phyloP scores from a whole-genome alignment of 2,797 vertebrate genomes.

The Trematocara caparti region DNA sequence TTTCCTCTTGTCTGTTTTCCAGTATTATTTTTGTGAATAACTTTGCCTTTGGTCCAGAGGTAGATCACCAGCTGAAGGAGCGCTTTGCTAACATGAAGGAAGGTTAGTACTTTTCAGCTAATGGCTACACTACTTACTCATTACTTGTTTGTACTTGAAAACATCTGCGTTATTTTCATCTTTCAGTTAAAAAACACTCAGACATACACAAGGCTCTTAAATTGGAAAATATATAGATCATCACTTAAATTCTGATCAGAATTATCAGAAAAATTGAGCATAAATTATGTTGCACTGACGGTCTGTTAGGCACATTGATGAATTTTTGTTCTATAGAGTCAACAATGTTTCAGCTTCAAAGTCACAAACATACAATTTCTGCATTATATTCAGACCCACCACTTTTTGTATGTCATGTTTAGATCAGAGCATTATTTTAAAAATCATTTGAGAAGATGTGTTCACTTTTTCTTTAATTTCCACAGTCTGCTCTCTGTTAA shows the following conservation, averaged over 20 bases:
- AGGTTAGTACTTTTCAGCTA: conserved; percentile 77
- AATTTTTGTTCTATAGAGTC: not conserved
- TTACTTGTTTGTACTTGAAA: not conserved
- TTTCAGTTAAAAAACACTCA: not conserved
- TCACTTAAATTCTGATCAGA: not conserved
- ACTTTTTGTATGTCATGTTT: not conserved
- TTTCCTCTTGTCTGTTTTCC: conserved; percentile 60
- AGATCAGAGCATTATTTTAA: not conserved
- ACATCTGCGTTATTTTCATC: not conserved
- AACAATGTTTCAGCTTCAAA: not conserved
- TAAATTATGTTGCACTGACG: not conserved
- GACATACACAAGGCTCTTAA: not conserved
- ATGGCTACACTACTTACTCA: not conserved
- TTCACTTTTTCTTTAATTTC: not conserved
- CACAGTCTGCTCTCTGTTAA: not conserved
- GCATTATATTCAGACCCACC: not conserved
- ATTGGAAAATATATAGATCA: not conserved
- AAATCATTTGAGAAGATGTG: not conserved
- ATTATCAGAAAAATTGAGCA: not conserved
- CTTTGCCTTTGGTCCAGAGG: conserved; percentile 99
- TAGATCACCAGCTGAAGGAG: conserved; percentile 99
- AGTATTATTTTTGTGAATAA: conserved; percentile 99
- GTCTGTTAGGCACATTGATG: not conserved
- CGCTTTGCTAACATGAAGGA: conserved; percentile 99
- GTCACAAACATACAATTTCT: not conserved